phyloP scores from a whole-genome alignment of 2,797 vertebrate genomes.

The Gouania willdenowi region DNA sequence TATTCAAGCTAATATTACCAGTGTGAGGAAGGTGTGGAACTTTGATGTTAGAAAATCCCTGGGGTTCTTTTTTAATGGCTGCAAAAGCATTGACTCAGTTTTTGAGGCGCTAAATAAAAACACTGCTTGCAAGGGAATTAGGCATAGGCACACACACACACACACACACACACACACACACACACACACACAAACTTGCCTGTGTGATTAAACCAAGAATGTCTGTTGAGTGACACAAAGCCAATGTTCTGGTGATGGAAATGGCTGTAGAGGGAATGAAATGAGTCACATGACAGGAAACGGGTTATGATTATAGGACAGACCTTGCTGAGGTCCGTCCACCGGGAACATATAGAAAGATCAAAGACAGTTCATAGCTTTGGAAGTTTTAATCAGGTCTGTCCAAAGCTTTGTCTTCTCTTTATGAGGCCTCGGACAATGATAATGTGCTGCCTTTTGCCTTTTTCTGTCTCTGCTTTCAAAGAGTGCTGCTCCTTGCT shows the following conservation, averaged over 20 bases:
- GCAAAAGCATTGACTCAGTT: not conserved
- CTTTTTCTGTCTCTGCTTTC: conserved; percentile 26
- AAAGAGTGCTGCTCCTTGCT: conserved; percentile 37
- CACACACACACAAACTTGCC: not conserved
- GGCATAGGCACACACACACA: not conserved
- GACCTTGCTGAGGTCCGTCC: conserved; percentile 22
- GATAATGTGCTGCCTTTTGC: conserved; percentile 22
- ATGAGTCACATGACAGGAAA: conserved; percentile 1
- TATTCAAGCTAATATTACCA: not conserved
- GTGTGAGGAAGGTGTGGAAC: not conserved
- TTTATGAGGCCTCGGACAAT: conserved; percentile 37
- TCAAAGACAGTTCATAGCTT: conserved; percentile 44
- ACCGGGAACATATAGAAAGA: conserved; percentile 27
- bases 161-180: not conserved
- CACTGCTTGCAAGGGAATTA: no score
- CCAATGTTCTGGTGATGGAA: conserved; percentile 4
- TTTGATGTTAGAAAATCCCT: conserved; percentile 19
- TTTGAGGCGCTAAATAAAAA: no score
- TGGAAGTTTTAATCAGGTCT: conserved; percentile 57
- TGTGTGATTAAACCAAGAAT: not conserved
- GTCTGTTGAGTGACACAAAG: not conserved
- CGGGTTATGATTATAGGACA: conserved; percentile 15
- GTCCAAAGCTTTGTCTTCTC: conserved; percentile 40
- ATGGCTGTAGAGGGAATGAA: conserved; percentile 7
- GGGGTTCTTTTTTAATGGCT: not conserved